These are phyloP conservation scores for Ectemnius lituratus DNA, from an alignment of 2,888 invertebrate genomes.

Conservation along the genomic window DNA sequence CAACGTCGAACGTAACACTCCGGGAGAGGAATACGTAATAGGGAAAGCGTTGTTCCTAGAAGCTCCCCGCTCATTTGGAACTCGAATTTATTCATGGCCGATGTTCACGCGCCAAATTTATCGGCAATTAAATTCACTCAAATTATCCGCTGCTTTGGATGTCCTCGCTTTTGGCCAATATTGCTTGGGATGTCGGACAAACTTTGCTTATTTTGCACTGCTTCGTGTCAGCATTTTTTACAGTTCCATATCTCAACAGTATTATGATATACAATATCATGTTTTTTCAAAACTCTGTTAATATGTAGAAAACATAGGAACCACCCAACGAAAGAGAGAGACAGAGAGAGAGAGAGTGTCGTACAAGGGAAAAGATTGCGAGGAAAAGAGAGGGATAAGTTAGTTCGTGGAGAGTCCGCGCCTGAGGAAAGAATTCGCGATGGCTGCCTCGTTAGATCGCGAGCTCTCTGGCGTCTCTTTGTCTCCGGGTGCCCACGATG, in stretches of 20 bases:
- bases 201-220: too few relatives aligned
- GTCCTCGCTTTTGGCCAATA: slow-evolving; percentile 15
- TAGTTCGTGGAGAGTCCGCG: slow-evolving; percentile 52
- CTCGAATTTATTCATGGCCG: too few relatives aligned
- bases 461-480: slow-evolving; percentile 62
- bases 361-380: background rate
- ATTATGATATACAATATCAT: too few relatives aligned
- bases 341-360: background rate
- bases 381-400: background rate
- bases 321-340: slow-evolving; percentile 19
- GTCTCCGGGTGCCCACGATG: slow-evolving; percentile 52
- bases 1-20: too few relatives aligned
- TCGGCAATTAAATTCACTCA: background rate
- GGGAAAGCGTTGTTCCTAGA: too few relatives aligned
- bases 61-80: too few relatives aligned
- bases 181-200: too few relatives aligned
- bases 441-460: slow-evolving; percentile 63
- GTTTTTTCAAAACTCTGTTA: too few relatives aligned
- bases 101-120: too few relatives aligned
- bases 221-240: too few relatives aligned
- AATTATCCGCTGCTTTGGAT: background rate
- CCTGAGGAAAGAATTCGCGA: slow-evolving; percentile 67
- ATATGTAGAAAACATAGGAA: slow-evolving; percentile 5
- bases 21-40: too few relatives aligned
- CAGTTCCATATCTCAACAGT: too few relatives aligned